Evolutionary conservation across 2,797 vertebrate genomes (phyloP).

Genomic region (Sparidentex hasta): DNA sequence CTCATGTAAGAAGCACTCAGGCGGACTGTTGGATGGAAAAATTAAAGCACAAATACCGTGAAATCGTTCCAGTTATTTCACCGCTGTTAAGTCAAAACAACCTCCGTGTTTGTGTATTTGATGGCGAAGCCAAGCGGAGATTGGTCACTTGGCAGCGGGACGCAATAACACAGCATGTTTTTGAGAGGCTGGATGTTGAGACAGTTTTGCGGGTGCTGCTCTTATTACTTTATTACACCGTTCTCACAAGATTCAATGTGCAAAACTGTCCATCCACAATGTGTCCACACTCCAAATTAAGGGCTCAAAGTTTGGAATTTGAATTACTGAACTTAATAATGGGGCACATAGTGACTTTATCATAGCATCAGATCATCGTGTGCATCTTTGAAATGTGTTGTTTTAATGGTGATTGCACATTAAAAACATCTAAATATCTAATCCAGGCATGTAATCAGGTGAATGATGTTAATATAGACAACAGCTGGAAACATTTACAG

Average conservation of each 20-base stretch:
- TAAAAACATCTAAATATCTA: too few relatives aligned
- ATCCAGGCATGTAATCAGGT: too few relatives aligned
- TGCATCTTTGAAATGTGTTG: too few relatives aligned
- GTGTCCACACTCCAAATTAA: neutral
- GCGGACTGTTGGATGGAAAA: constrained; percentile 22
- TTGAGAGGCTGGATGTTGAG: neutral
- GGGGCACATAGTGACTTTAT: neutral
- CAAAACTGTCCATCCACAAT: neutral
- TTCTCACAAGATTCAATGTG: neutral
- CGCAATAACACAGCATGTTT: neutral
- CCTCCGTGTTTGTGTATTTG: constrained; percentile 18
- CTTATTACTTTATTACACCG: neutral
- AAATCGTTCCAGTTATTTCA: constrained; percentile 17
- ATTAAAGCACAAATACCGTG: neutral
- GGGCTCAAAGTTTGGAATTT: neutral
- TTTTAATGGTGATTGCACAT: too few relatives aligned
- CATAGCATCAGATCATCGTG: neutral
- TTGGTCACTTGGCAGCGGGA: constrained; percentile 7
- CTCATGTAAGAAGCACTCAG: constrained; percentile 1
- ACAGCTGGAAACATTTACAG: too few relatives aligned
- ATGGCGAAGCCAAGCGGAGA: neutral
- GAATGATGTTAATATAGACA: too few relatives aligned
- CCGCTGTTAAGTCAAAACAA: constrained; percentile 6
- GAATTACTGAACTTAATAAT: neutral
- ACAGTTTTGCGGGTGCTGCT: neutral